Percentiles rank a stretch among this genome's conserved stretches.
Evolutionary conservation across 1,140 invertebrate species (phyloP).

Genomic region (Anastatus disparis): DNA sequence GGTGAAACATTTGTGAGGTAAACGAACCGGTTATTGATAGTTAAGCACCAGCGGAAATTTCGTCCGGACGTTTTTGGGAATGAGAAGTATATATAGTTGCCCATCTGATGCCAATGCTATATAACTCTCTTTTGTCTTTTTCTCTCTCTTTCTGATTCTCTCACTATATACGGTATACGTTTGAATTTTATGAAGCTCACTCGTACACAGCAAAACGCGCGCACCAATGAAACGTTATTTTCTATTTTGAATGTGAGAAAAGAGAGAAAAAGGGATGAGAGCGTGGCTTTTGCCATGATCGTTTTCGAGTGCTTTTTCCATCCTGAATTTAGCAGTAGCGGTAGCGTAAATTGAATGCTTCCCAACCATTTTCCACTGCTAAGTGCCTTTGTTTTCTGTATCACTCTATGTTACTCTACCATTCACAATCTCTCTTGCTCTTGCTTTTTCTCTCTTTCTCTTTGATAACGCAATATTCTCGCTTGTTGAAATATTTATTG

Average conservation of each 20-base stretch:
- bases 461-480: not conserved
- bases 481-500: conserved; percentile 12
- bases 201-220: too few species aligned
- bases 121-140: not conserved
- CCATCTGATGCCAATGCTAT: not conserved
- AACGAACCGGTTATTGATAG: conserved; percentile 13
- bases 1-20: not conserved
- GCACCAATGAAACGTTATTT: too few species aligned
- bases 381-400: not conserved
- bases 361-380: not conserved
- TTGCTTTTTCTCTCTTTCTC: not conserved
- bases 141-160: not conserved
- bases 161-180: not conserved
- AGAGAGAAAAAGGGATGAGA: not conserved
- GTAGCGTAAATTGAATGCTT: conserved; percentile 12
- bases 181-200: conserved; percentile 12
- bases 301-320: conserved; percentile 2
- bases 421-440: too few species aligned
- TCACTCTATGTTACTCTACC: not conserved
- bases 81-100: too few species aligned
- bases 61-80: not conserved
- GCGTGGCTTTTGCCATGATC: not conserved
- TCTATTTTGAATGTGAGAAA: not conserved
- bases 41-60: conserved; percentile 13
- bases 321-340: not conserved